Conservation (phyloP, 2,797 vertebrate species). For the Miichthys miiuy region DNA sequence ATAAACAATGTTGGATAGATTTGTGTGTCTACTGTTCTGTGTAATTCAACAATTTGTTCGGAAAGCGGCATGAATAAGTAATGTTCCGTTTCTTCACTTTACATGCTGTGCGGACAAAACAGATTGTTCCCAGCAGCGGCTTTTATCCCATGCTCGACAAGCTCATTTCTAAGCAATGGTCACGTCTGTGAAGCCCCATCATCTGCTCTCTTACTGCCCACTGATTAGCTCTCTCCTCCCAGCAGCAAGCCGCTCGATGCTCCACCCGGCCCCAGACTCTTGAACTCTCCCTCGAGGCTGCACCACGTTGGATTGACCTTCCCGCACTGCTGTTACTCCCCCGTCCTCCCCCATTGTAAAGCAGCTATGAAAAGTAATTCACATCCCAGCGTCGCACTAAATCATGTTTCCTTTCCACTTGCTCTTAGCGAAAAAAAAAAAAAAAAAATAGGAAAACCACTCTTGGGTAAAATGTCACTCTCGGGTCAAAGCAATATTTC, state of each 20-base stretch:
- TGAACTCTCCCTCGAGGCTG: conserved; percentile 24
- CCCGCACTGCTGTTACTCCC: background rate
- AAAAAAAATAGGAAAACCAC: conserved; percentile 16
- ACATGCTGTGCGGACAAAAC: background rate
- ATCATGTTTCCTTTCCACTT: background rate
- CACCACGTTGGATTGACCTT: conserved; percentile 28
- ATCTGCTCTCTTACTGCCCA: conserved; percentile 8
- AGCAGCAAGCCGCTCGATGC: conserved; percentile 6
- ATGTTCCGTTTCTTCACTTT: conserved; percentile 5
- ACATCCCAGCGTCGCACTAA: background rate
- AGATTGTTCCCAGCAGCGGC: background rate
- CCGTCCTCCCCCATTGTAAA: background rate
- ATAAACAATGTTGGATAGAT: conserved; percentile 71
- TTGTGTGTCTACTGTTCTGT: background rate
- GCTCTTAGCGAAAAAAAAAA: conserved; percentile 5
- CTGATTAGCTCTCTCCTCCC: conserved; percentile 2
- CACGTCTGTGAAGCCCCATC: conserved; percentile 13
- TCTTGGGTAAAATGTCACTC: conserved; percentile 5
- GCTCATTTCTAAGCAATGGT: background rate
- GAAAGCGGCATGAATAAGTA: background rate
- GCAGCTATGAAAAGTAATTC: conserved; percentile 14
- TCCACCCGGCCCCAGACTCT: background rate
- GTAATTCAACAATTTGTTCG: background rate
- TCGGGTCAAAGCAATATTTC: conserved; percentile 27
- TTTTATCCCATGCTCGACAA: background rate